phyloP scores from a whole-genome alignment of 2,888 invertebrate genomes.

The Ceriagrion tenellum region DNA sequence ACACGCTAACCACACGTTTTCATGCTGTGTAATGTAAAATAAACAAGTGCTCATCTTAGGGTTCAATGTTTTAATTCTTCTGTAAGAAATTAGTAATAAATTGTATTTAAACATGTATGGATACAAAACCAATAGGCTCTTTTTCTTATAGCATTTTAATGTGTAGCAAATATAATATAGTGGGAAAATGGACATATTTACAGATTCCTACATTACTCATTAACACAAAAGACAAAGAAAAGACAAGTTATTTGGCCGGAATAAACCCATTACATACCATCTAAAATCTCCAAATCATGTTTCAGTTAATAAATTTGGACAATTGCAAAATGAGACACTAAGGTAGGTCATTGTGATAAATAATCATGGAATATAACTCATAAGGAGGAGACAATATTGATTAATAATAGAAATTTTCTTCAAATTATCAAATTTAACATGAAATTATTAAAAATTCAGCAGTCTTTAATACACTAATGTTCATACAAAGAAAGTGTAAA shows the following conservation, averaged over 20 bases:
- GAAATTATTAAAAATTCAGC: not conserved
- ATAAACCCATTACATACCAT: not conserved
- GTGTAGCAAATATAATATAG: slow-evolving; percentile 42
- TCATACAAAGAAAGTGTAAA: slow-evolving; percentile 51
- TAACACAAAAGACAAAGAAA: not conserved
- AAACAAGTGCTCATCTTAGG: not conserved
- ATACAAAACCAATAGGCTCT: slow-evolving; percentile 38
- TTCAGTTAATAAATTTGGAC: not conserved
- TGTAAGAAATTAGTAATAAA: slow-evolving; percentile 58
- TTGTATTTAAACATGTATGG: slow-evolving; percentile 52
- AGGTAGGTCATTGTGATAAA: not conserved
- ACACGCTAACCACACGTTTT: no score
- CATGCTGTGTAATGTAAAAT: no score
- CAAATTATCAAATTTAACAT: not conserved
- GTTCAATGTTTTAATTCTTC: slow-evolving; percentile 48
- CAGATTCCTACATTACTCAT: not conserved
- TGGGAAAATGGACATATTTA: slow-evolving; percentile 19
- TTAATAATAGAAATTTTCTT: not conserved
- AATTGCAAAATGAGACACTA: not conserved
- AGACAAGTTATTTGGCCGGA: not conserved
- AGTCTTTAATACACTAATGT: not conserved
- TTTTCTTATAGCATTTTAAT: not conserved
- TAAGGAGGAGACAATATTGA: not conserved
- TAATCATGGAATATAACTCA: not conserved
- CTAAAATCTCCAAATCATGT: not conserved